Evolutionary conservation across 2,113 vertebrate species (phyloP), one percentile per base, ranked within the genome.

Genomic region (Hypocryptadius cinnamomeus): DNA sequence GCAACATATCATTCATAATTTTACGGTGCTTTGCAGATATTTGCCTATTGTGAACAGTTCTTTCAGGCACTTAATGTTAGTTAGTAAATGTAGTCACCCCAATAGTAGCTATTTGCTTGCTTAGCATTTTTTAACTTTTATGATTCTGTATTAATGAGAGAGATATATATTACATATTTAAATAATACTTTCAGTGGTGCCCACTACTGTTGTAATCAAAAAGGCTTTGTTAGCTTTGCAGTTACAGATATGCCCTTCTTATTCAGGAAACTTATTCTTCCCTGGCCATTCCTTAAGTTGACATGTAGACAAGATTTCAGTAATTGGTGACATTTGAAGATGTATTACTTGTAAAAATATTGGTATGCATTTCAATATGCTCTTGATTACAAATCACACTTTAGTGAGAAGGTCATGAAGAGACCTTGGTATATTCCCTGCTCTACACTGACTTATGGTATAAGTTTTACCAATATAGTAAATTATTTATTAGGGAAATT

Each of bases 11-110:
- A 39, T 66, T 73, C 54, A 53, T 76, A 24, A 81, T 65, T 79
- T 79, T 78, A 90, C 39, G 94, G 85, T 96, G 95, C 87, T 95
- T 94, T 70, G 59, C 96, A 87, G 72, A 69, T 73, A 51, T 60
- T 79, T 71, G 78, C 79, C 84, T 92, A 53, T 93, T 84, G 71
- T 93, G 92, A 92, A 76, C 64, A 73, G 81, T 94, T 89, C 35
- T 40, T 92, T 78, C 78, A 42, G 85, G 54, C 94, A 82, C 54
- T 95, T 95, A 65, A 45, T 47, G 56, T 44, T 80, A 79, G 19
- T 64, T 82, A 89, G 61, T 88, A 78, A 85, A 74, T 76, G 64
- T 88, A 83, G 72, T 89, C 96, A 93, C 69, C 80, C 85, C 44
- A 64, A 76, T 69, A 88, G 48, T 90, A 91, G 42, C 48, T 86